Evolutionary conservation across 1,140 invertebrate species (phyloP), one percentile per base, ranked within the genome.

Genomic region (Drosophila insularis): DNA sequence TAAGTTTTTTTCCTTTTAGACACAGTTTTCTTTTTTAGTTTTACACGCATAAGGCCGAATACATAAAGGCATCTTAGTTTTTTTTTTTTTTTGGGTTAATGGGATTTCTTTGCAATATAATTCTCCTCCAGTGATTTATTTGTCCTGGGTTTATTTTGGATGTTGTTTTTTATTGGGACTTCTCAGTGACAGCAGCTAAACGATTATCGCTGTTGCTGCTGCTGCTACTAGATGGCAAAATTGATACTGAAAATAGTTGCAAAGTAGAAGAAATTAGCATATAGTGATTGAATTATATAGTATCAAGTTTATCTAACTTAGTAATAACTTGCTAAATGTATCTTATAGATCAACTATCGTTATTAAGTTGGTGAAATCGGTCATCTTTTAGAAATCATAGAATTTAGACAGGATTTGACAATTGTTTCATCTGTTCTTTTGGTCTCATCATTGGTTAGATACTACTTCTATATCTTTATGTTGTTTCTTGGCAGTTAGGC

Each of bases 211-310:
- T 80, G 74, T 70, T 32, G 53, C 87, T 84, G 64, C 68, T 76
- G 72, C 81, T 72, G 62, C 89, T 73, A 6, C 89, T 73, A 6
- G 81, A 63, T 43, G 85, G 90, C 75, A 85, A 79, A 59, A 82
- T 67, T 53, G 89, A 85, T 32, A 90, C 90, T 91, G 89, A 7
- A 90, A 87, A 21, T 21, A 4, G 43, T 31, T 21, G 31, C 10
- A 58, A 13, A 7, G 1, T 5, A 50, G 1, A 43, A 27, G 37
- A 27, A 13, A n/a, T 68, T 67, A 61, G 40, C 1, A 46, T 17
- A 17, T 46, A 7, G 0, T n/a, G 19, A 2, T 17, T 27, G 0
- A 23, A 23, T 4, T 23, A 23, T 23, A 8, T 6, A 13, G 13
- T 14, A 2, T 17, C 17, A 19, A 19, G 6, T 17, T 8, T 17